Percentiles rank a stretch among this genome's conserved stretches.
phyloP scores from a whole-genome alignment of 2,797 vertebrate species.

The Hypotaenidia okinawae region DNA sequence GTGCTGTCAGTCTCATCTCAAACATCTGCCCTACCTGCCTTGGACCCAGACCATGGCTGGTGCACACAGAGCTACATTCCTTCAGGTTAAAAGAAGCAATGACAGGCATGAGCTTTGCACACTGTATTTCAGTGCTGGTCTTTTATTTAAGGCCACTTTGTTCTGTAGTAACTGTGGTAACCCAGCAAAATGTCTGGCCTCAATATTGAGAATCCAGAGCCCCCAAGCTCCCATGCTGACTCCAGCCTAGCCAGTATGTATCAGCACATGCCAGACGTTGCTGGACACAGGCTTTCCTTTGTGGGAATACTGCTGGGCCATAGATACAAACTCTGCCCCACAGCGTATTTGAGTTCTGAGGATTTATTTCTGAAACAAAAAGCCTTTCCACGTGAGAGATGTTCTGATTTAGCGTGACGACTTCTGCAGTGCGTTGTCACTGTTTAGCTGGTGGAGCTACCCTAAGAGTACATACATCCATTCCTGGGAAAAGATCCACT shows the following conservation, averaged over 20 bases:
- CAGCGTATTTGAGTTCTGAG: background rate
- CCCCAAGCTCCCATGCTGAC: background rate
- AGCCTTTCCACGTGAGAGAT: background rate
- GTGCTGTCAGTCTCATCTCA: background rate
- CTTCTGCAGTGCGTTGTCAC: constrained; percentile 16
- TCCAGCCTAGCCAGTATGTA: background rate
- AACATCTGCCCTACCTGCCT: background rate
- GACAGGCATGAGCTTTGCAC: background rate
- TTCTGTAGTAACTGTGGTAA: constrained; percentile 24
- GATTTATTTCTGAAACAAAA: constrained; percentile 52
- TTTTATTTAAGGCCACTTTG: background rate
- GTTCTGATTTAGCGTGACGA: constrained; percentile 33
- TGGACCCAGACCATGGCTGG: rapidly evolving
- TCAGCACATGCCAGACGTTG: constrained; percentile 4
- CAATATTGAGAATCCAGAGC: background rate
- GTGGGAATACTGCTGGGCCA: background rate
- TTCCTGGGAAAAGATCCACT: constrained; percentile 47
- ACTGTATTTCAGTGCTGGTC: background rate
- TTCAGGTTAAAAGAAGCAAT: background rate
- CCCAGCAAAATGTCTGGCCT: constrained; percentile 9
- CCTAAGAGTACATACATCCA: background rate
- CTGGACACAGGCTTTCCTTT: constrained; percentile 47
- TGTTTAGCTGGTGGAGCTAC: background rate
- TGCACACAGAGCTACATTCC: background rate
- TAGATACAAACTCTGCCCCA: constrained; percentile 17